Conservation (phyloP, 2,113 vertebrate genomes). For the Oreochromis tanganicae region DNA sequence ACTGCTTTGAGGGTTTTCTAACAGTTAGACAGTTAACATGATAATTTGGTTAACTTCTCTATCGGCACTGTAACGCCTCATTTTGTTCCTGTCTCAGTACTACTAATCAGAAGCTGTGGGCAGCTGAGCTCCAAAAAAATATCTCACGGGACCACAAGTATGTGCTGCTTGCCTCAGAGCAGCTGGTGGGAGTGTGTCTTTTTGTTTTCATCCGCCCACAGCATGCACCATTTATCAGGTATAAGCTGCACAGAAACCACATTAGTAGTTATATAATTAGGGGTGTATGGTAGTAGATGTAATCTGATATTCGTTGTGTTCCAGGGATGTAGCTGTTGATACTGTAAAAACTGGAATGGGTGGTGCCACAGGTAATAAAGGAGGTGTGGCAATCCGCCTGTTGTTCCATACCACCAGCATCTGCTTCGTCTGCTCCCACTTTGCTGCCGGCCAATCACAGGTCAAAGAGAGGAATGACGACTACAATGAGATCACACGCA, state of each 20-base stretch:
- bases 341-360: constrained; percentile 99
- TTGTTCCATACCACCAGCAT: constrained; percentile 97
- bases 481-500: constrained; percentile 91
- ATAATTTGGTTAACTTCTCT: not conserved
- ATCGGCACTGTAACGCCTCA: not conserved
- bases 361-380: constrained; percentile 97
- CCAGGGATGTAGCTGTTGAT: constrained; percentile 93
- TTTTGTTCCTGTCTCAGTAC: constrained; percentile 76
- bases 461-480: constrained; percentile 98
- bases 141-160: constrained; percentile 95
- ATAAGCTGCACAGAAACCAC: not conserved
- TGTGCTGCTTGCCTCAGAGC: constrained; percentile 93
- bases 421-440: constrained; percentile 97
- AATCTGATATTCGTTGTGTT: not conserved
- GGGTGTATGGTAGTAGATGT: not conserved
- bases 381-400: constrained; percentile 93
- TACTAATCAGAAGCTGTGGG: constrained; percentile 98
- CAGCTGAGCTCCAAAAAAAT: constrained; percentile 93
- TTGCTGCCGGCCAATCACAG: constrained; percentile 95
- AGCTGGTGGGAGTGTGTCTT: constrained; percentile 95
- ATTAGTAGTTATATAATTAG: not conserved
- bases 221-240: constrained; percentile 96
- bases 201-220: constrained; percentile 96
- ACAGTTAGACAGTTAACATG: not conserved
- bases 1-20: not conserved